Evolutionary conservation across 2,113 vertebrate genomes (phyloP).

Genomic region (Rhodinocichla rosea): DNA sequence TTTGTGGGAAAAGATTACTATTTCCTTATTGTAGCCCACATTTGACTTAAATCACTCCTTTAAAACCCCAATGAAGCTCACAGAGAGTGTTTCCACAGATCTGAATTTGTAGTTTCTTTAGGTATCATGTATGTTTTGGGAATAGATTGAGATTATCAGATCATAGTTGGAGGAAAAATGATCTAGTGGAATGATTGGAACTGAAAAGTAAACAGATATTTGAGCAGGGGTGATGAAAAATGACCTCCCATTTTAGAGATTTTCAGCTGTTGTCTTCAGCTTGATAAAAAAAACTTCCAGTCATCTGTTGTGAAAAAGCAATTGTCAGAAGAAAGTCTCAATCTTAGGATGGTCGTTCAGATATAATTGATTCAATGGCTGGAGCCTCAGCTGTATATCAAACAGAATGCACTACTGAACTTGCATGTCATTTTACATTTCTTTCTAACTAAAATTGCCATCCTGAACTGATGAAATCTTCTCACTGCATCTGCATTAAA

Average conservation of each 20-base stretch:
- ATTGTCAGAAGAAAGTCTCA: neutral
- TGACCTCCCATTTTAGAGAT: neutral
- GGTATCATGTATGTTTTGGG: neutral
- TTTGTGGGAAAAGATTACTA: neutral
- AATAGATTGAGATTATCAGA: neutral
- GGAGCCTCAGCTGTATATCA: neutral
- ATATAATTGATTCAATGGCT: neutral
- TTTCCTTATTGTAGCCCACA: neutral
- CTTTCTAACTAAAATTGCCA: neutral
- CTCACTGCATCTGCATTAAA: neutral
- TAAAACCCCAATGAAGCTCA: rapidly evolving
- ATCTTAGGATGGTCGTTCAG: neutral
- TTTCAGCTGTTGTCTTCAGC: neutral
- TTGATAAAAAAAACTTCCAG: neutral
- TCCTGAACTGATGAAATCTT: neutral
- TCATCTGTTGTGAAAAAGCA: neutral
- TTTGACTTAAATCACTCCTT: neutral
- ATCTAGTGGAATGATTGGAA: neutral
- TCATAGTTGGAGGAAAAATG: neutral
- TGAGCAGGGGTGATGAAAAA: neutral
- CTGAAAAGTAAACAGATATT: neutral
- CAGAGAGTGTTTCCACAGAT: neutral
- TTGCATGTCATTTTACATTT: neutral
- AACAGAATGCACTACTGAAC: neutral
- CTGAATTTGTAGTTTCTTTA: neutral